Evolutionary conservation across 2,797 vertebrate species (phyloP).

Genomic region (Dermochelys coriacea): DNA sequence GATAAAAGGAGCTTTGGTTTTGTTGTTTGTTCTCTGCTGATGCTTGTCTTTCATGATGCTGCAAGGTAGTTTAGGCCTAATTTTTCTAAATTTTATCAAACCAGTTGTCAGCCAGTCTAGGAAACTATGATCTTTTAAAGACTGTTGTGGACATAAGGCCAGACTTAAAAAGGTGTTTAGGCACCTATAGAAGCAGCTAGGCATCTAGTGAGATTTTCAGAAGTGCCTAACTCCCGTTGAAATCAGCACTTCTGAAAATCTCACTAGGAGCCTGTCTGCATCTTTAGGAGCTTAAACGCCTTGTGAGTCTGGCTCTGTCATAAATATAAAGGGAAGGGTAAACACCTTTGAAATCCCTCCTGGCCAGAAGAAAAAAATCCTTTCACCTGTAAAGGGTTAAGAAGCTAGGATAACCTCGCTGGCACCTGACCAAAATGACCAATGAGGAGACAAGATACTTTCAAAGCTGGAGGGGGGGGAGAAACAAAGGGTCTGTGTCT

Average conservation of each 20-base stretch:
- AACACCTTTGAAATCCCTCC: too few relatives aligned
- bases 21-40: background rate
- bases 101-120: background rate
- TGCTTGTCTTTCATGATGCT: background rate
- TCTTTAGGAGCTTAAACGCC: background rate
- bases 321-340: too few relatives aligned
- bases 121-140: background rate
- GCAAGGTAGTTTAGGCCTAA: background rate
- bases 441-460: too few relatives aligned
- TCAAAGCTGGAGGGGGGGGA: too few relatives aligned
- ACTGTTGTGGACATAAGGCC: background rate
- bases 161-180: background rate
- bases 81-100: background rate
- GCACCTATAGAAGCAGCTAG: background rate
- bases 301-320: slow-evolving; percentile 41
- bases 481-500: too few relatives aligned
- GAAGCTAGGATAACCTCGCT: too few relatives aligned
- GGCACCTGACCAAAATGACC: too few relatives aligned
- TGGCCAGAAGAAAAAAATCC: too few relatives aligned
- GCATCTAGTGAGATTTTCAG: background rate
- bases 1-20: background rate
- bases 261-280: background rate
- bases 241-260: slow-evolving; percentile 15
- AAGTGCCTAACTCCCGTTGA: background rate
- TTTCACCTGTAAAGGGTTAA: too few relatives aligned